phyloP scores from a whole-genome alignment of 2,888 invertebrate species.

The Leptopilina syphax region DNA sequence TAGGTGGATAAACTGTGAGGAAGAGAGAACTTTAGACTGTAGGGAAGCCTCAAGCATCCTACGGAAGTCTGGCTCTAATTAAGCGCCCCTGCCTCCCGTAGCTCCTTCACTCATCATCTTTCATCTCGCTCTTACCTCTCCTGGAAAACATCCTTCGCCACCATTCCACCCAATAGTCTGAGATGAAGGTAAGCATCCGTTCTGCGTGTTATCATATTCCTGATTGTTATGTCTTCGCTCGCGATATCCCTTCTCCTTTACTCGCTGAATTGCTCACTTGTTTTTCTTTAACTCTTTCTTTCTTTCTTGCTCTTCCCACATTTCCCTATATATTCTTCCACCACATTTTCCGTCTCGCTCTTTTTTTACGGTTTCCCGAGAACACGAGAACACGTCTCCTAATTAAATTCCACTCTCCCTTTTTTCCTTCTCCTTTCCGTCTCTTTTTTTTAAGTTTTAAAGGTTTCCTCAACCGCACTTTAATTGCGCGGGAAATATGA shows the following conservation, averaged over 20 bases:
- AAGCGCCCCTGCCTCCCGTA: constrained; percentile 69
- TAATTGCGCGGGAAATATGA: constrained; percentile 72
- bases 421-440: constrained; percentile 67
- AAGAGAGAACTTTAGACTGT: constrained; percentile 70
- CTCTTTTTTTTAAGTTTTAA: constrained; percentile 53
- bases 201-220: constrained; percentile 74
- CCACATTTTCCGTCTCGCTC: constrained; percentile 46
- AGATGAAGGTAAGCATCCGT: constrained; percentile 71
- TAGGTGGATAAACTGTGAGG: constrained; percentile 72
- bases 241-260: constrained; percentile 44
- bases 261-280: constrained; percentile 41
- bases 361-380: constrained; percentile 71
- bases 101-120: constrained; percentile 70
- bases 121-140: constrained; percentile 55
- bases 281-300: constrained; percentile 51
- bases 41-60: constrained; percentile 75
- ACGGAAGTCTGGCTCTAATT: constrained; percentile 77
- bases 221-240: constrained; percentile 69
- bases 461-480: constrained; percentile 74
- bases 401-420: constrained; percentile 72
- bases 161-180: constrained; percentile 62
- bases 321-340: no score
- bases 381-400: constrained; percentile 70
- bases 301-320: constrained; percentile 29
- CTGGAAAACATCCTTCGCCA: constrained; percentile 64